A percentile compares a stretch with the other conserved stretches of the same genome.
Evolutionary conservation across 2,113 vertebrate species (phyloP).

Genomic region (Gracilinanus agilis): DNA sequence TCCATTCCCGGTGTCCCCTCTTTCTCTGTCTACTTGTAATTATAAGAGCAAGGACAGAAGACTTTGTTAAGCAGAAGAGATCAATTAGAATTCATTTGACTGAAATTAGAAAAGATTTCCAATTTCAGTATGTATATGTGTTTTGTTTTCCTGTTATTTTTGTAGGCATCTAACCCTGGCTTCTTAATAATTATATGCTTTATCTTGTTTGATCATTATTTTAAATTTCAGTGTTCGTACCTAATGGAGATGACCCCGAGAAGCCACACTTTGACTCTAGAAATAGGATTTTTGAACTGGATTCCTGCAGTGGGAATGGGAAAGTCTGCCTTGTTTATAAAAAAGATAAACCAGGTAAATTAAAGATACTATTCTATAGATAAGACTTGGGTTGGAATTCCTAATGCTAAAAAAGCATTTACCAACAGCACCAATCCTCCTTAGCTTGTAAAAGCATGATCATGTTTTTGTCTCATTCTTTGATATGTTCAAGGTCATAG

Average conservation of each 20-base stretch:
- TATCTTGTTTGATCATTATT: slow-evolving; percentile 46
- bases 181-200: slow-evolving; percentile 9
- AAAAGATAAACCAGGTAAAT: slow-evolving; percentile 89
- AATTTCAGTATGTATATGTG: neutral
- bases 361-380: neutral
- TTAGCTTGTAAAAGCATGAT: neutral
- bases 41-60: neutral
- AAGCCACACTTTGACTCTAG: slow-evolving; percentile 93
- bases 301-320: slow-evolving; percentile 93
- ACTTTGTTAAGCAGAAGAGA: neutral
- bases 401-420: neutral
- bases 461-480: neutral
- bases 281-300: slow-evolving; percentile 94
- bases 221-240: slow-evolving; percentile 75
- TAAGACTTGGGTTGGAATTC: neutral
- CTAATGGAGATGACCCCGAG: slow-evolving; percentile 77
- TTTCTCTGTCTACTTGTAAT: neutral
- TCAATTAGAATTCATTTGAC: slow-evolving; percentile 10
- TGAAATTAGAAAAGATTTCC: slow-evolving; percentile 3
- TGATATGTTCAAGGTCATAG: neutral
- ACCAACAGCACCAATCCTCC: neutral
- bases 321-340: slow-evolving; percentile 98
- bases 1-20: neutral
- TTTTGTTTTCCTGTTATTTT: neutral
- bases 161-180: neutral